Evolutionary conservation across 2,113 vertebrate genomes (phyloP), one percentile per base, ranked within the genome.

Genomic region (Neotoma lepida): DNA sequence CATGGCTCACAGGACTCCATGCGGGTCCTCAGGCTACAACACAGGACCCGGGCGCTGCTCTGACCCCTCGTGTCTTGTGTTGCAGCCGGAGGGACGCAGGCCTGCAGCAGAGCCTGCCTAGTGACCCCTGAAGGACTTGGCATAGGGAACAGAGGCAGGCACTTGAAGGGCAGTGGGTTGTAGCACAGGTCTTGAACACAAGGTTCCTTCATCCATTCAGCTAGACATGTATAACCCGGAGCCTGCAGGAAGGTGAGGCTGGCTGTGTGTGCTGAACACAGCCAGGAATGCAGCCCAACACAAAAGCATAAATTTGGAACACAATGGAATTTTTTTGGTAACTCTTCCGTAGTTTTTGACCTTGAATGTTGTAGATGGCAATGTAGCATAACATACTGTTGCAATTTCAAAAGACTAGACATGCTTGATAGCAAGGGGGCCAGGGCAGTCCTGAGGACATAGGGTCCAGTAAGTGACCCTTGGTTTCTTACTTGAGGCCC

Each of bases 51-150:
- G 98, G 98, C 97, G 98, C 98, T 98, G 98, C 97, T 98, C 97
- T 92, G 96, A 98, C 98, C 98, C 98, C 98, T 98, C 98, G 98
- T 98, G 98, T 98, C 98, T 98, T 98, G 98, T 98, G 98, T 98
- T 98, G 98, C 98, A 98, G 98, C 98, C 98, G 98, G 98, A 98
- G 98, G 98, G 97, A 97, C 98, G 97, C 98, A 98, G 98, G 97
- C 97, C 96, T 56, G 95, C 98, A 98, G 90, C 98, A 1, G 39
- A 96, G 78, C 91, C 95, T 74, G 90, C 85, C 87, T n/a, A 49
- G 24, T 93, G 13, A 6, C 30, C n/a, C 63, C 61, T 3, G 56
- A 97, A 54, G 97, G 93, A 96, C 0, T 6, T 71, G 28, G 94
- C 35, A 3, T 0, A 49, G 49, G 46, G 88, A 81, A 80, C 86